Conservation (phyloP, 2,888 invertebrate species). For the Caradrina kadenii region DNA sequence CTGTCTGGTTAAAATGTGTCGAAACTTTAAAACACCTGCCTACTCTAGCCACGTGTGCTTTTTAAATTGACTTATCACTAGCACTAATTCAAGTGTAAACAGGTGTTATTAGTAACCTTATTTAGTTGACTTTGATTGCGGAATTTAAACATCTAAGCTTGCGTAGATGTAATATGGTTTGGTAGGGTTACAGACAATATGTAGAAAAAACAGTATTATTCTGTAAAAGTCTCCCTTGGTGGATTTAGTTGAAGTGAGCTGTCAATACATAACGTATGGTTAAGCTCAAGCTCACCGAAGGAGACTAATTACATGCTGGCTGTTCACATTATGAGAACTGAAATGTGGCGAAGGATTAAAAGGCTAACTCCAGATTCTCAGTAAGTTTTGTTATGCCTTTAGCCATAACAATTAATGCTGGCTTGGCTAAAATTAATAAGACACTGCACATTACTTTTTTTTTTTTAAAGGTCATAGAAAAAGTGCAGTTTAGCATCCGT, state of each 20-base stretch:
- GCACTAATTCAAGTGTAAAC: conserved; percentile 30
- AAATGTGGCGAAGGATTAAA: neutral
- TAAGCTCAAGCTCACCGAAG: neutral
- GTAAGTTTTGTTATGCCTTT: neutral
- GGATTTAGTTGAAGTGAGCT: too few relatives aligned
- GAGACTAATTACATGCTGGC: too few relatives aligned
- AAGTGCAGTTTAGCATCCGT: neutral
- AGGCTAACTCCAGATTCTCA: neutral
- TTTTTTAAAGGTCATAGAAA: neutral
- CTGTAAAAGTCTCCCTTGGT: too few relatives aligned
- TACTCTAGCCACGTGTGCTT: conserved; percentile 22
- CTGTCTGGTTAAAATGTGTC: neutral
- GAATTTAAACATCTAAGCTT: conserved; percentile 37
- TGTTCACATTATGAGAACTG: neutral
- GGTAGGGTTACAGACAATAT: conserved; percentile 1
- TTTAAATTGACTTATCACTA: conserved; percentile 31
- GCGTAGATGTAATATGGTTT: conserved; percentile 9
- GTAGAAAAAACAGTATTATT: neutral
- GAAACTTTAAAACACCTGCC: conserved; percentile 12
- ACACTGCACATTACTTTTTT: neutral
- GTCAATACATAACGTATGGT: too few relatives aligned
- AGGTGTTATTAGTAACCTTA: conserved; percentile 24
- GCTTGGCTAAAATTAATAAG: neutral
- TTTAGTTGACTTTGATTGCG: conserved; percentile 27
- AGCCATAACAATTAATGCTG: neutral